These are phyloP conservation scores for Plodia interpunctella DNA, from an alignment of 1,140 invertebrate genomes.

Conservation along the genomic window DNA sequence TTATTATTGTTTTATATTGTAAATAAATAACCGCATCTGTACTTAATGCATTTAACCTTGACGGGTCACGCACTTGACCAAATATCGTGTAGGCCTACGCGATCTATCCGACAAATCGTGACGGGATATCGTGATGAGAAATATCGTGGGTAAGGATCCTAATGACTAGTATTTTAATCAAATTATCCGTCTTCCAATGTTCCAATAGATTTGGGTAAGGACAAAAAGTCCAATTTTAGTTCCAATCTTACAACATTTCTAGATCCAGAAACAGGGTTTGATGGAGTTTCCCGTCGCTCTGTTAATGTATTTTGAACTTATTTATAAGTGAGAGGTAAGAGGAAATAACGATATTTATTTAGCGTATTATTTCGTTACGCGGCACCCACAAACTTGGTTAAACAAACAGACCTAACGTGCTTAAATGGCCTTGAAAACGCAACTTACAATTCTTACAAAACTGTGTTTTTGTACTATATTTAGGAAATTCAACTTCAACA, in stretches of 20 bases:
- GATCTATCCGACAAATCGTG: slow-evolving; percentile 16
- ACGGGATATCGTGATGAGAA: slow-evolving; percentile 22
- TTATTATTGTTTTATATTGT: too few relatives aligned
- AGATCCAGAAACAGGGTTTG: neutral
- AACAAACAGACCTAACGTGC: slow-evolving; percentile 10
- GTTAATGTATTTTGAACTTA: neutral
- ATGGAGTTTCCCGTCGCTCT: neutral
- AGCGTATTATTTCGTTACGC: neutral
- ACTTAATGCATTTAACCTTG: too few relatives aligned
- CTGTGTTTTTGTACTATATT: slow-evolving; percentile 22
- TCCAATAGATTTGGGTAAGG: slow-evolving; percentile 24
- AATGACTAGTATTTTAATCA: slow-evolving; percentile 34
- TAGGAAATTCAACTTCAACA: slow-evolving; percentile 20
- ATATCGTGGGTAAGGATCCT: slow-evolving; percentile 22
- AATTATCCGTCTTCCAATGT: slow-evolving; percentile 32
- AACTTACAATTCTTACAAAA: slow-evolving; percentile 14
- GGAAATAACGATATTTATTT: neutral
- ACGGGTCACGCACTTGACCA: neutral
- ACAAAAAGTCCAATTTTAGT: slow-evolving; percentile 19
- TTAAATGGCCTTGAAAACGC: slow-evolving; percentile 19
- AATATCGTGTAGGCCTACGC: neutral
- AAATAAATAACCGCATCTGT: too few relatives aligned
- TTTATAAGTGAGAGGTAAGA: neutral
- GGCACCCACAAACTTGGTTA: neutral
- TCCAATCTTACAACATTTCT: slow-evolving; percentile 7